Conservation (phyloP, 2,113 vertebrate species). For the Anhinga rufa region DNA sequence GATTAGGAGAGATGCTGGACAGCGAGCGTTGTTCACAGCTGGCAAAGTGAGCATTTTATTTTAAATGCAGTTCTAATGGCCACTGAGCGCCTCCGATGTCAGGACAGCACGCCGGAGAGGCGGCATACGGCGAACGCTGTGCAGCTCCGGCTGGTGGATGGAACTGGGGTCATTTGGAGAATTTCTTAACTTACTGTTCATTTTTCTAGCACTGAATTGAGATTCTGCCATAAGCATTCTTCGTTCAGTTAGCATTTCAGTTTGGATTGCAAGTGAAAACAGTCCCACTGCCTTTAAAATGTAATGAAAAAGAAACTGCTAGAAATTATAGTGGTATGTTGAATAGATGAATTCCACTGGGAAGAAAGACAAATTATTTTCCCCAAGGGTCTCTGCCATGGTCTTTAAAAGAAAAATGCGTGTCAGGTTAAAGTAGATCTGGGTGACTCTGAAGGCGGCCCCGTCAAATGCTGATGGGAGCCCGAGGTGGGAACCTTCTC, state of each 20-base stretch:
- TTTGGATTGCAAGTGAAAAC: background rate
- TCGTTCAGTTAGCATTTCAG: background rate
- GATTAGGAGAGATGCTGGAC: constrained; percentile 21
- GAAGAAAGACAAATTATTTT: background rate
- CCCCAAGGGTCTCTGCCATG: background rate
- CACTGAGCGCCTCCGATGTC: background rate
- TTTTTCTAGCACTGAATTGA: background rate
- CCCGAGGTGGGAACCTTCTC: background rate
- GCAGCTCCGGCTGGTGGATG: background rate
- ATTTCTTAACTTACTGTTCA: background rate
- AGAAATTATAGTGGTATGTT: background rate
- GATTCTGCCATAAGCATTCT: background rate
- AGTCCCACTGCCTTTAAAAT: background rate
- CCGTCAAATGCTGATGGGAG: background rate
- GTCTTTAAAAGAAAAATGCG: background rate
- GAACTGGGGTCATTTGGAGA: background rate
- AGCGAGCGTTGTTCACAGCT: background rate
- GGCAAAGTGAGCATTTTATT: background rate
- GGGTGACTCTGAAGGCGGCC: background rate
- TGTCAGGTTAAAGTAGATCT: background rate
- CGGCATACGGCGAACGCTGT: background rate
- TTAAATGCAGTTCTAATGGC: background rate
- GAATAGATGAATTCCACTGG: constrained; percentile 1
- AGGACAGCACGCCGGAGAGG: background rate
- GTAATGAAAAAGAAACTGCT: constrained; percentile 2